Conservation (phyloP, 2,888 invertebrate genomes). For the Prostheceraeus crozeri region DNA sequence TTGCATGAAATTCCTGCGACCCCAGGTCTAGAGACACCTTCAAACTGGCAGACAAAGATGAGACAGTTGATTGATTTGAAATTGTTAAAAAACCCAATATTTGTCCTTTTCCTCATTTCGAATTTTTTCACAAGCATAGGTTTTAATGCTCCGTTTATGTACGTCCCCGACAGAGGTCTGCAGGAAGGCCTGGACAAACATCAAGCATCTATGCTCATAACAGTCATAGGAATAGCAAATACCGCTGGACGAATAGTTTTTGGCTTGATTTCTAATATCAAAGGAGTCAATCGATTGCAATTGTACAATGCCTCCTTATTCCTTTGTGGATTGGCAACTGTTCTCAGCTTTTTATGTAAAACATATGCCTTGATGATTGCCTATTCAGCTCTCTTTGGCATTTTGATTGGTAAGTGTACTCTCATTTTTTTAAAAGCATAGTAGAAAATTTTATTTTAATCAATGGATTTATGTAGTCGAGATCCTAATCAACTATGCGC, state of each 20-base stretch:
- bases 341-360: constrained; percentile 68
- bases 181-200: constrained; percentile 49
- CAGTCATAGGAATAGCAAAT: constrained; percentile 82
- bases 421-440: not conserved
- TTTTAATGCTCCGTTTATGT: constrained; percentile 89
- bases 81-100: constrained; percentile 75
- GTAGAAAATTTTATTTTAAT: too few relatives aligned
- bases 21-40: too few relatives aligned
- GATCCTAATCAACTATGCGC: too few relatives aligned
- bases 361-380: constrained; percentile 68
- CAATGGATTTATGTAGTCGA: too few relatives aligned
- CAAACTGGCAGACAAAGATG: too few relatives aligned
- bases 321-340: constrained; percentile 77
- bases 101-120: constrained; percentile 75
- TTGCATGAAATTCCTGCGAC: too few relatives aligned
- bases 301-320: constrained; percentile 82
- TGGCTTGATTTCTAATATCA: constrained; percentile 50
- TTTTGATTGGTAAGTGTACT: constrained; percentile 50
- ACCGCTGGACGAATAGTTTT: constrained; percentile 75
- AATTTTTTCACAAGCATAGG: constrained; percentile 83
- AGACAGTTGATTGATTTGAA: constrained; percentile 79
- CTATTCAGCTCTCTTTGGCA: constrained; percentile 63
- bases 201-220: constrained; percentile 66
- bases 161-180: constrained; percentile 67
- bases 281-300: constrained; percentile 75